Evolutionary conservation across 2,888 invertebrate species (phyloP), one percentile per base, ranked within the genome.

Genomic region (Eupithecia tripunctaria): DNA sequence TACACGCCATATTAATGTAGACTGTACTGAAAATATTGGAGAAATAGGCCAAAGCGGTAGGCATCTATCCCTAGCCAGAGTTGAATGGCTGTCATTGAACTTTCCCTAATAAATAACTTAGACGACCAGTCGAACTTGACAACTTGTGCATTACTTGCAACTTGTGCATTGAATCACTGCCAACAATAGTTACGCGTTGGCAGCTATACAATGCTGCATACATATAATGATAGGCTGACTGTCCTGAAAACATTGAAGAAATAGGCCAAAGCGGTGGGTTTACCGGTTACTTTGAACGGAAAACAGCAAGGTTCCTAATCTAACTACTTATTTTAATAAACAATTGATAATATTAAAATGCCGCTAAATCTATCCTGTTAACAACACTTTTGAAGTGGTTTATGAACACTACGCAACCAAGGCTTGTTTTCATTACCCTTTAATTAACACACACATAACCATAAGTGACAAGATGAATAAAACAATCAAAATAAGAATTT

Each of bases 141-240:
- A 73, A 76, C 72, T 70, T 65, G 71, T 65, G 73, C 74, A 66
- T n/a, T n/a, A n/a, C n/a, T n/a, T 68, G 74, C 59, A 70, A 71
- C 71, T n/a, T n/a, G n/a, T n/a, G n/a, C 64, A 64, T 47, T 69
- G 73, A 68, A 73, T 73, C 67, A 68, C 36, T 70, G 68, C 74
- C 74, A 72, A 70, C 70, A 68, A 71, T 70, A 74, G 60, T 69
- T 63, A 32, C 74, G 62, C 76, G 69, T 84, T 84, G 82, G 81
- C 82, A 82, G n/a, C n/a, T n/a, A n/a, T n/a, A n/a, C n/a, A n/a
- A n/a, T n/a, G n/a, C n/a, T n/a, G n/a, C n/a, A n/a, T n/a, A n/a
- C n/a, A n/a, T n/a, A n/a, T n/a, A n/a, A n/a, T n/a, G n/a, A n/a
- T n/a, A n/a, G n/a, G n/a, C n/a, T n/a, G n/a, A n/a, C n/a, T n/a